These are phyloP conservation scores for Myotis lucifugus DNA, from an alignment of 2,113 vertebrate genomes.

Conservation along the genomic window DNA sequence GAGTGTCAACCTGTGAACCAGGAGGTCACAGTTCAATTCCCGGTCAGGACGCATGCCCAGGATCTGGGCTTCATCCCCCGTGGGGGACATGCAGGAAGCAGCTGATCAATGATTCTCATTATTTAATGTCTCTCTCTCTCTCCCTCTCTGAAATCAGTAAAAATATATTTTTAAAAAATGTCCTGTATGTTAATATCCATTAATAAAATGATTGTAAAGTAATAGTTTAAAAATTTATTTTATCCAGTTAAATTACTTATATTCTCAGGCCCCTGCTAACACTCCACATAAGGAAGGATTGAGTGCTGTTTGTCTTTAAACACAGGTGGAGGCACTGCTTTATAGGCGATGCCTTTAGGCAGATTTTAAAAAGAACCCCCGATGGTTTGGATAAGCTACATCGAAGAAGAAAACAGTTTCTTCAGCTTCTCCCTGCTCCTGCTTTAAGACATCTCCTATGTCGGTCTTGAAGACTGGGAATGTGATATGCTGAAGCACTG, in stretches of 20 bases:
- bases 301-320: slow-evolving; percentile 29
- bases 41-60: no score
- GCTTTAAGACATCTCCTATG: not conserved
- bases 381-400: not conserved
- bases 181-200: no score
- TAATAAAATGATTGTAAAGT: no score
- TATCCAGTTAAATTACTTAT: not conserved
- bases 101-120: no score
- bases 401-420: not conserved
- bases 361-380: slow-evolving; percentile 29
- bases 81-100: no score
- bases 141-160: no score
- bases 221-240: not conserved
- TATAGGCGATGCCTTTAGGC: not conserved
- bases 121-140: no score
- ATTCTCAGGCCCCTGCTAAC: not conserved
- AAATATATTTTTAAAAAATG: no score
- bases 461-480: slow-evolving; percentile 3
- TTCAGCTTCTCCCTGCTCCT: not conserved
- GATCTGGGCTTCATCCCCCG: no score
- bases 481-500: not conserved
- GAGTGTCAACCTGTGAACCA: no score
- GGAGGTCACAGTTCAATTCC: no score
- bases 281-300: not conserved
- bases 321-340: not conserved